Evolutionary conservation across 2,113 vertebrate genomes (phyloP).

Genomic region (Thamnophis sirtalis): DNA sequence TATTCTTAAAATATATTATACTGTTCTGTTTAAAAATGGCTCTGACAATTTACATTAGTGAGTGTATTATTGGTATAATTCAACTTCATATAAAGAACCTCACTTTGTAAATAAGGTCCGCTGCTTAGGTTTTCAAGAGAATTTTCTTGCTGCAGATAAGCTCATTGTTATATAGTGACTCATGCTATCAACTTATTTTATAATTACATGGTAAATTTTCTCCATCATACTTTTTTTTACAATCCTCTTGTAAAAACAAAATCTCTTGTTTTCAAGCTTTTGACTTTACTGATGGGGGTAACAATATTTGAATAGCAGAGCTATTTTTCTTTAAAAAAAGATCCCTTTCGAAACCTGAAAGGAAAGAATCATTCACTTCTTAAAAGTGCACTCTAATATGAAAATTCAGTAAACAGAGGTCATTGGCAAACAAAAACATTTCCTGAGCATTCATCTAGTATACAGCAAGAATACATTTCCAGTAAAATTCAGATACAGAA

Average conservation of each 20-base stretch:
- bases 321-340: neutral
- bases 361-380: constrained; percentile 6
- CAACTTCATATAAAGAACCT: neutral
- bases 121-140: neutral
- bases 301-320: neutral
- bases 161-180: neutral
- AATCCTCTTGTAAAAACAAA: constrained; percentile 14
- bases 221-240: neutral
- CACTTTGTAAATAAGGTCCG: neutral
- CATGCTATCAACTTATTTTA: neutral
- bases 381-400: neutral
- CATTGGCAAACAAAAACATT: accelerated
- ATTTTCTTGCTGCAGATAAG: neutral
- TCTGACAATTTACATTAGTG: neutral
- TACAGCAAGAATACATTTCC: neutral
- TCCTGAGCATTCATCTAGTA: neutral
- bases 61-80: neutral
- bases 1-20: neutral
- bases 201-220: constrained; percentile 38
- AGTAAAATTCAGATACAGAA: neutral
- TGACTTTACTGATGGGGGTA: neutral
- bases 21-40: neutral
- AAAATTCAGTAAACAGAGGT: neutral
- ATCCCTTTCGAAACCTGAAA: neutral
- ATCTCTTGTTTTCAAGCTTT: constrained; percentile 6